Evolutionary conservation across 2,113 vertebrate genomes (phyloP).

Genomic region (Turdus rufiventris): DNA sequence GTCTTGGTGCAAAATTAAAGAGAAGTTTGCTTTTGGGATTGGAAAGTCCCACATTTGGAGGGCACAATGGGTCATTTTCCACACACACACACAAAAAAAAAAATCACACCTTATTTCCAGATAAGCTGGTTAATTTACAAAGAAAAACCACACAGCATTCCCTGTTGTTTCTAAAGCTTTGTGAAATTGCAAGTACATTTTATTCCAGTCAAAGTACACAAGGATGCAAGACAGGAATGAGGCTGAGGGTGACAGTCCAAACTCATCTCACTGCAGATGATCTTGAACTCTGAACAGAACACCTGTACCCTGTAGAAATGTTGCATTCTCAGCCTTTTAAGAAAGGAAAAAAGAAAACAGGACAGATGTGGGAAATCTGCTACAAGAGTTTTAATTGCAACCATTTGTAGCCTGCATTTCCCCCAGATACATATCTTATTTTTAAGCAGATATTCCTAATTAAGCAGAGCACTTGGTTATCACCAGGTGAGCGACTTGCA

Average conservation of each 20-base stretch:
- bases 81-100: neutral
- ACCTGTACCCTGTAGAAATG: neutral
- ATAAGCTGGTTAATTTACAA: neutral
- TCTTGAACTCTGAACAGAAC: neutral
- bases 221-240: neutral
- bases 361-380: neutral
- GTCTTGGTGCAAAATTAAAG: neutral
- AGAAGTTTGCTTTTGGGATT: neutral
- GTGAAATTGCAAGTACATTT: neutral
- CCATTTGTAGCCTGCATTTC: constrained; percentile 33
- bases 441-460: constrained; percentile 34
- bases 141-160: neutral
- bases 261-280: neutral
- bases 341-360: neutral
- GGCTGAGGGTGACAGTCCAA: neutral
- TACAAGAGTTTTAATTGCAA: neutral
- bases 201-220: neutral
- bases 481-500: neutral
- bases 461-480: constrained; percentile 12
- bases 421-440: neutral
- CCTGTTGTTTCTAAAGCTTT: neutral
- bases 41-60: accelerated
- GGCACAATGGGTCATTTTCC: accelerated
- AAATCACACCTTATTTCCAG: neutral
- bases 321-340: neutral